These are phyloP conservation scores for Boloria euphrosyne DNA, from an alignment of 2,888 invertebrate species.

Conservation along the genomic window DNA sequence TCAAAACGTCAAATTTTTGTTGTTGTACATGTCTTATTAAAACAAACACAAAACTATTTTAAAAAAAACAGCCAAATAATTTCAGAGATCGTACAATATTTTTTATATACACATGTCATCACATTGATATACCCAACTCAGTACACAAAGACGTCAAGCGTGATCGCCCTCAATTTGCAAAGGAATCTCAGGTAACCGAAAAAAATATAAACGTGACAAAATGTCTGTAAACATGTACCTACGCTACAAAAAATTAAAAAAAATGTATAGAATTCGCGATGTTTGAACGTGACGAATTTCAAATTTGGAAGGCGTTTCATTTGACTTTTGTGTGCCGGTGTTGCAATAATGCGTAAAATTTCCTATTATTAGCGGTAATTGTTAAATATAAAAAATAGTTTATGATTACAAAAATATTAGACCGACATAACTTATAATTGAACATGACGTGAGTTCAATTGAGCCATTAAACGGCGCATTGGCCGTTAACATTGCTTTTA, in stretches of 20 bases:
- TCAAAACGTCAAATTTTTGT: not conserved
- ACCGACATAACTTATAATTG: slow-evolving; percentile 57
- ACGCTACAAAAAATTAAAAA: slow-evolving; percentile 56
- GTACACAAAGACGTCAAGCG: slow-evolving; percentile 53
- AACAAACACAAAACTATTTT: slow-evolving; percentile 28
- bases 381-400: slow-evolving; percentile 57
- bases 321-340: slow-evolving; percentile 65
- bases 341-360: slow-evolving; percentile 71
- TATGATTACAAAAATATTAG: slow-evolving; percentile 56
- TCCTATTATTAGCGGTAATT: slow-evolving; percentile 60
- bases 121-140: slow-evolving; percentile 64
- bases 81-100: slow-evolving; percentile 44
- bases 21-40: slow-evolving; percentile 18
- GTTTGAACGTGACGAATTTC: slow-evolving; percentile 61
- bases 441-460: slow-evolving; percentile 54
- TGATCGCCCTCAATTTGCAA: slow-evolving; percentile 71
- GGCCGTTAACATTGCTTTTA: slow-evolving; percentile 52
- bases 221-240: slow-evolving; percentile 82
- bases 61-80: slow-evolving; percentile 16
- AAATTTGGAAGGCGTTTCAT: slow-evolving; percentile 72
- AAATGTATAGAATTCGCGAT: slow-evolving; percentile 59
- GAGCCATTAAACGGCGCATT: slow-evolving; percentile 56
- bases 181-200: slow-evolving; percentile 69
- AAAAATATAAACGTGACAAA: slow-evolving; percentile 79
- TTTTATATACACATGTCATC: slow-evolving; percentile 66